Conservation (phyloP, 2,113 vertebrate genomes). For the Forbesichthys agassizii region DNA sequence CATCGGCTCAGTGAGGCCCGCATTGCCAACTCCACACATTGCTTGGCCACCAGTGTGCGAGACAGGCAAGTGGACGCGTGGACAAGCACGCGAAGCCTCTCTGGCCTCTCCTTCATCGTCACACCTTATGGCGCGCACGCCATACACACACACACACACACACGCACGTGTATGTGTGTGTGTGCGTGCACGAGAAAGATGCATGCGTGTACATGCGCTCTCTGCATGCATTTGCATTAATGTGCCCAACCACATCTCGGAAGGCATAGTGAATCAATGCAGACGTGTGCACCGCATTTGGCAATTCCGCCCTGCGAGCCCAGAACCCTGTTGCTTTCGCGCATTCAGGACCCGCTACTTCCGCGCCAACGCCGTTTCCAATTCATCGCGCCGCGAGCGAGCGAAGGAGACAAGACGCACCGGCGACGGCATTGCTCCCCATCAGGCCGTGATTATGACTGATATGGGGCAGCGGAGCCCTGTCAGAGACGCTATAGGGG, state of each 20-base stretch:
- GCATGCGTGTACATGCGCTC: constrained; percentile 31
- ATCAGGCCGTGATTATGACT: constrained; percentile 32
- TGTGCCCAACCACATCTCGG: constrained; percentile 6
- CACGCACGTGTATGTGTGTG: neutral
- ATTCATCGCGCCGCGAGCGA: constrained; percentile 31
- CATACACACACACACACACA: too few species aligned
- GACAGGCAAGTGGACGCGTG: too few species aligned
- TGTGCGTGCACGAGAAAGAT: neutral
- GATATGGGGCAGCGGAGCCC: constrained; percentile 32
- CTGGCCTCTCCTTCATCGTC: too few species aligned
- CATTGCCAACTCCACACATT: too few species aligned
- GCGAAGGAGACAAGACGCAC: constrained; percentile 28
- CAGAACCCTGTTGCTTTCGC: constrained; percentile 8
- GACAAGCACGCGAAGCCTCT: too few species aligned
- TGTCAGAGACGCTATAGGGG: constrained; percentile 34
- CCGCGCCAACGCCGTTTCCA: constrained; percentile 27
- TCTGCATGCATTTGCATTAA: constrained; percentile 62
- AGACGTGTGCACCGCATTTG: neutral
- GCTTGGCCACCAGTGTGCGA: too few species aligned
- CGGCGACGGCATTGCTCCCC: neutral
- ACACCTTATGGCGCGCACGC: too few species aligned
- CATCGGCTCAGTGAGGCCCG: too few species aligned
- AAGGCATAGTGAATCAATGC: constrained; percentile 45
- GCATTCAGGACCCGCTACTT: constrained; percentile 8
- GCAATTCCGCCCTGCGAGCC: constrained; percentile 2